Conservation (phyloP, 2,113 vertebrate genomes). For the Corynorhinus townsendii region DNA sequence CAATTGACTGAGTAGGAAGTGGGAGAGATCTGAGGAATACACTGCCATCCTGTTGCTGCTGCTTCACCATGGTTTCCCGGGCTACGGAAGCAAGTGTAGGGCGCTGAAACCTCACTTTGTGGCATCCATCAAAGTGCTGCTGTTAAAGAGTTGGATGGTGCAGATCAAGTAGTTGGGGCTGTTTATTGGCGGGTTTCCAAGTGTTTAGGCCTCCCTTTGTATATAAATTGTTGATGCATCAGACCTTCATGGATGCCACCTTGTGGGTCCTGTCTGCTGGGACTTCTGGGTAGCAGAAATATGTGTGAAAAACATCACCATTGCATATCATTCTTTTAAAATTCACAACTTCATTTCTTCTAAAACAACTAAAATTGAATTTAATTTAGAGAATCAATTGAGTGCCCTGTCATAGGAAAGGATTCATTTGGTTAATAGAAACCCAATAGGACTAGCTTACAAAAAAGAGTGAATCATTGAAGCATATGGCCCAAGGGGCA, state of each 20-base stretch:
- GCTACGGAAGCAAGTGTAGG: rapidly evolving
- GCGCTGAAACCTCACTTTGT: rapidly evolving
- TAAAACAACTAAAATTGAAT: background rate
- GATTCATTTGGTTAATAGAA: background rate
- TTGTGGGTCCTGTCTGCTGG: rapidly evolving
- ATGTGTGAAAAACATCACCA: rapidly evolving
- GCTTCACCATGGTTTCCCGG: rapidly evolving
- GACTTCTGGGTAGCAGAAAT: background rate
- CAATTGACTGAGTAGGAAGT: background rate
- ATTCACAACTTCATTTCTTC: background rate
- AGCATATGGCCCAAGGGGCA: rapidly evolving
- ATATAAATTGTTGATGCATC: background rate
- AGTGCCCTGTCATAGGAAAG: background rate
- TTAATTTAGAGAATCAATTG: background rate
- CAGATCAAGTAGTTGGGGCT: rapidly evolving
- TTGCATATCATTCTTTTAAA: background rate
- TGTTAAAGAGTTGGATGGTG: background rate
- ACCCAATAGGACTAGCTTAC: background rate
- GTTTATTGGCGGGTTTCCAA: background rate
- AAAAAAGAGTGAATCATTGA: background rate
- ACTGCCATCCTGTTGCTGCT: rapidly evolving
- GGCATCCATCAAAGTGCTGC: rapidly evolving
- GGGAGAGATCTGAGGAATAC: background rate
- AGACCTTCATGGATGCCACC: too few species aligned
- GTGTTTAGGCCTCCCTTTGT: background rate